These are phyloP conservation scores for Drosophila saltans DNA, from an alignment of 1,140 invertebrate genomes.

Conservation along the genomic window DNA sequence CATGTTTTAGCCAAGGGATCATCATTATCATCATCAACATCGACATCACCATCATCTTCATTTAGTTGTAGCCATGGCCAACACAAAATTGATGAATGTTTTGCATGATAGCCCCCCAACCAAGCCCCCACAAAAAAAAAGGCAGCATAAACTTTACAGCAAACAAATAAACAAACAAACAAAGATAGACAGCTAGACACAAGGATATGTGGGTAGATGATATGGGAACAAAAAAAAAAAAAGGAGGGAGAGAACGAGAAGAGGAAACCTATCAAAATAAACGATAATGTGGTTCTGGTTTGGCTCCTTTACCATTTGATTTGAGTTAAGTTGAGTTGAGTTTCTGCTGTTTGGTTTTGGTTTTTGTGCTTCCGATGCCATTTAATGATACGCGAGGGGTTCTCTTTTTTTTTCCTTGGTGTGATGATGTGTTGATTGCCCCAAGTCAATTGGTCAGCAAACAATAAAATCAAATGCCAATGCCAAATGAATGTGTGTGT, in stretches of 20 bases:
- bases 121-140: conserved; percentile 13
- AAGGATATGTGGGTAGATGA: conserved; percentile 29
- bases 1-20: conserved; percentile 34
- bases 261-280: conserved; percentile 74
- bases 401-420: background rate
- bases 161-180: conserved; percentile 21
- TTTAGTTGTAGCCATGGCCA: conserved; percentile 37
- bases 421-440: conserved; percentile 72
- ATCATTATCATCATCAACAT: conserved; percentile 12
- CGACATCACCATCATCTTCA: background rate
- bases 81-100: conserved; percentile 75
- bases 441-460: conserved; percentile 69
- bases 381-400: conserved; percentile 53
- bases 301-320: conserved; percentile 49
- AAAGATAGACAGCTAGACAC: conserved; percentile 9
- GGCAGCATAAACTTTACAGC: conserved; percentile 14
- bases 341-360: conserved; percentile 26
- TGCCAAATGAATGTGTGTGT: conserved; percentile 4
- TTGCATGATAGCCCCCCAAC: conserved; percentile 48
- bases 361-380: conserved; percentile 42
- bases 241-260: conserved; percentile 2
- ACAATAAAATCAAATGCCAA: conserved; percentile 64
- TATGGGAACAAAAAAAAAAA: conserved; percentile 2
- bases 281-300: conserved; percentile 64
- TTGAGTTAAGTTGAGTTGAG: conserved; percentile 48